Evolutionary conservation across 1,140 invertebrate species (phyloP), one percentile per base, ranked within the genome.

Genomic region (Drosophila funebris): DNA sequence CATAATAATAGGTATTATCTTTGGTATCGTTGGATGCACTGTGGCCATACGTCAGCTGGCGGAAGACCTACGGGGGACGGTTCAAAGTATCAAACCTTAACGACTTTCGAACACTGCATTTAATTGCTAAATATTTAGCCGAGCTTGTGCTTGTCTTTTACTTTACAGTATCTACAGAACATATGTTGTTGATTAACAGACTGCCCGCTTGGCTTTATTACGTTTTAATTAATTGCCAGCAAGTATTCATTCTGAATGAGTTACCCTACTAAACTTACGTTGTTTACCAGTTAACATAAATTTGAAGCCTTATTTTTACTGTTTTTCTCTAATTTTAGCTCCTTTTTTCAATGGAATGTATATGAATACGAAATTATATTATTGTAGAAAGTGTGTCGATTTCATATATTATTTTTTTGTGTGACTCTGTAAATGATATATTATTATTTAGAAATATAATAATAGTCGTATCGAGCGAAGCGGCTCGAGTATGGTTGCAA

Each of bases 141-240:
- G 16, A 11, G 24, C 44, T 66, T 66, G 14, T 53, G 39, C 44
- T 31, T 67, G 11, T 43, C 56, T 60, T 37, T 56, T 31, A 36
- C 56, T 56, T 62, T 13, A 69, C 36, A 54, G 7, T 58, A 29
- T 36, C 24, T 37, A 27, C 16, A 60, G 44, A 29, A 20, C 53
- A 18, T 29, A 22, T 39, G 43, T 39, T 64, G 27, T 36, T 53
- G 44, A 5, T 52, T 57, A n/a, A 16, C 31, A 29, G 53, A 16
- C 18, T 60, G 44, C 41, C 41, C 52, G 14, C 14, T 24, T 43
- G 27, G 57, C 37, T 50, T 69, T 54, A 29, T 54, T 56, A 54
- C 43, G 24, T 73, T 84, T 85, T 84, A 84, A 84, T 84, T 84
- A 84, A 85, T 76, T 79, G 68, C 67, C 61, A 62, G 60, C 63